These are phyloP conservation scores for Gastracanthus pulcherrimus DNA, from an alignment of 2,888 invertebrate species.

Conservation along the genomic window DNA sequence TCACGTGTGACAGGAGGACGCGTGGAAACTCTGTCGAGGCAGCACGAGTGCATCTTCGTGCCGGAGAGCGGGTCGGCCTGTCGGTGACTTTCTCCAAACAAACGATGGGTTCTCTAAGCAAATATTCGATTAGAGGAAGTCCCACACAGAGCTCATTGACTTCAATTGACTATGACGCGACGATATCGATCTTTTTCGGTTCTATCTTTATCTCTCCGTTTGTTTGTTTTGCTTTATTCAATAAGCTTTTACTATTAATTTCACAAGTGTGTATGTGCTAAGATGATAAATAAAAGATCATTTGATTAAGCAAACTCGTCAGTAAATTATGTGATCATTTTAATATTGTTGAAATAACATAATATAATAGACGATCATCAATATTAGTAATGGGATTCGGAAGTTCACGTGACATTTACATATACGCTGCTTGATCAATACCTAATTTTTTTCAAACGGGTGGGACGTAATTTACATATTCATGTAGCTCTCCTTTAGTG, in stretches of 20 bases:
- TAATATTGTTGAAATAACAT: background rate
- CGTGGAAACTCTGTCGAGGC: too few relatives aligned
- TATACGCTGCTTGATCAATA: background rate
- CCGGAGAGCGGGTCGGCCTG: background rate
- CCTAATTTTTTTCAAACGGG: background rate
- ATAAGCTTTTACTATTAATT: too few relatives aligned
- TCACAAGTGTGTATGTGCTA: too few relatives aligned
- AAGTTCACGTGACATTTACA: background rate
- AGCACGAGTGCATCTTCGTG: too few relatives aligned
- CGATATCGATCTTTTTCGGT: background rate
- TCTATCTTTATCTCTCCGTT: too few relatives aligned
- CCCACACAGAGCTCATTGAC: background rate
- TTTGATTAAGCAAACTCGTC: background rate
- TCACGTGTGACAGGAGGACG: too few relatives aligned
- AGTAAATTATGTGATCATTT: constrained; percentile 1
- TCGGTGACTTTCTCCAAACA: background rate
- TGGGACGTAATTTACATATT: background rate
- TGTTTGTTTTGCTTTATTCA: too few relatives aligned
- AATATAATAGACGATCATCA: background rate
- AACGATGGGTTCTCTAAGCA: background rate
- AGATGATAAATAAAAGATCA: too few relatives aligned
- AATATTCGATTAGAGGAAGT: background rate
- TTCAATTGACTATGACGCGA: background rate
- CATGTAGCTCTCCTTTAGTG: background rate
- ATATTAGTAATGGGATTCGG: background rate